Percentiles rank a stretch among this genome's conserved stretches.
Evolutionary conservation across 2,888 invertebrate species (phyloP).

Genomic region (Chloroclysta siterata): DNA sequence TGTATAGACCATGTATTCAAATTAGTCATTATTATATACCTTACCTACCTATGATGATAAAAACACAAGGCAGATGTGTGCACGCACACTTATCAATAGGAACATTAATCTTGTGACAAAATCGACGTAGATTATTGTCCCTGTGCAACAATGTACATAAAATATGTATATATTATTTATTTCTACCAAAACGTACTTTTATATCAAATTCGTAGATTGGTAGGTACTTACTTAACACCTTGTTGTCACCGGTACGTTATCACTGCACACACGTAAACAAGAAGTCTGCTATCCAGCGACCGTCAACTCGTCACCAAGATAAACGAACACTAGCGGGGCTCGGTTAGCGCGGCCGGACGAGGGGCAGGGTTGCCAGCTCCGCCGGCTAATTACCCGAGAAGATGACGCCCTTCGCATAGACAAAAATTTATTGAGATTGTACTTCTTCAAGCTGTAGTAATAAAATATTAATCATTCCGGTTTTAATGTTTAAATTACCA

Average conservation of each 20-base stretch:
- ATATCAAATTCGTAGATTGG: background rate
- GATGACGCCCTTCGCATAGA: background rate
- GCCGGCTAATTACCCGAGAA: conserved; percentile 37
- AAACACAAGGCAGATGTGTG: conserved; percentile 7
- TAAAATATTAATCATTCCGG: too few species aligned
- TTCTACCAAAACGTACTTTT: background rate
- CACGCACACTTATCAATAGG: conserved; percentile 16
- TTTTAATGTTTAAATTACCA: too few species aligned
- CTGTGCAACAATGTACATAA: background rate
- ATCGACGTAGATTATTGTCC: conserved; percentile 14
- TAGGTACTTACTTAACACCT: conserved; percentile 50
- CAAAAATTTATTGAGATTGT: too few species aligned
- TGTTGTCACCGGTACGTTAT: conserved; percentile 62
- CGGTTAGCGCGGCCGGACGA: conserved; percentile 45
- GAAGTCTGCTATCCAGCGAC: conserved; percentile 41
- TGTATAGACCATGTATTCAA: background rate
- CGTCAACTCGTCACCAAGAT: conserved; percentile 54
- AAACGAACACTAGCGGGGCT: conserved; percentile 46
- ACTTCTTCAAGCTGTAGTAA: background rate
- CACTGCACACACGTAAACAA: conserved; percentile 69
- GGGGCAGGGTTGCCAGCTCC: conserved; percentile 54
- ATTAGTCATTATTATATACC: background rate
- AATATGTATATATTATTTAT: background rate
- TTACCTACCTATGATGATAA: background rate
- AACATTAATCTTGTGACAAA: conserved; percentile 22